A percentile compares a stretch with the other conserved stretches of the same genome.
Evolutionary conservation across 2,888 invertebrate species (phyloP).

Genomic region (Eristalis tenax): DNA sequence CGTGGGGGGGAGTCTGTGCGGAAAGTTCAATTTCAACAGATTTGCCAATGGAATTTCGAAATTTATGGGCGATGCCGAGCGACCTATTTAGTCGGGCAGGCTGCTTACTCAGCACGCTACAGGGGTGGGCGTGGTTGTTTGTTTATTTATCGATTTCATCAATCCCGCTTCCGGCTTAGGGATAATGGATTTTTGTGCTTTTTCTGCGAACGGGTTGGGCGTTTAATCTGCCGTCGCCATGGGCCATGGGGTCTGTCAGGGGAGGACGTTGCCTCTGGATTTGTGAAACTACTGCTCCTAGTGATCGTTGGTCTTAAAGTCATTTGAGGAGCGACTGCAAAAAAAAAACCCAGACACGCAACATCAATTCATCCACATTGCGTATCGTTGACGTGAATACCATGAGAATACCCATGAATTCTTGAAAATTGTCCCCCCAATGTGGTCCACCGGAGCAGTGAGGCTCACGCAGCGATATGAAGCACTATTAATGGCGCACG

Average conservation of each 20-base stretch:
- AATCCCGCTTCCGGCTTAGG: not conserved
- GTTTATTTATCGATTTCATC: conserved; percentile 1
- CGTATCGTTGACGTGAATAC: no score
- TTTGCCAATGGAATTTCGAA: not conserved
- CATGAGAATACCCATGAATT: not conserved
- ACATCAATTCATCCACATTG: no score
- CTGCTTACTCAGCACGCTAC: not conserved
- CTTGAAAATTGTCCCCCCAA: not conserved
- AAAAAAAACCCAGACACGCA: no score
- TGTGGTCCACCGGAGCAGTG: not conserved
- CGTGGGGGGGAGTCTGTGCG: not conserved
- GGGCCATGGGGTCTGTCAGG: no score
- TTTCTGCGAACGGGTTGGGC: not conserved
- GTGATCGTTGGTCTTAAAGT: no score
- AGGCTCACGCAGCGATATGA: not conserved
- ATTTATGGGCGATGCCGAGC: not conserved
- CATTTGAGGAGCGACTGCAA: no score
- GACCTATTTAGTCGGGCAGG: not conserved
- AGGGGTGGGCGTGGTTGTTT: not conserved
- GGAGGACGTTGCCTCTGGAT: no score
- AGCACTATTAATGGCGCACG: not conserved
- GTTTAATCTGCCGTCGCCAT: not conserved
- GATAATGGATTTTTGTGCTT: not conserved
- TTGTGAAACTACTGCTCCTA: no score
- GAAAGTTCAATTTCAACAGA: conserved; percentile 4